Evolutionary conservation across 2,797 vertebrate genomes (phyloP), one percentile per base, ranked within the genome.

Genomic region (Mus caroli): DNA sequence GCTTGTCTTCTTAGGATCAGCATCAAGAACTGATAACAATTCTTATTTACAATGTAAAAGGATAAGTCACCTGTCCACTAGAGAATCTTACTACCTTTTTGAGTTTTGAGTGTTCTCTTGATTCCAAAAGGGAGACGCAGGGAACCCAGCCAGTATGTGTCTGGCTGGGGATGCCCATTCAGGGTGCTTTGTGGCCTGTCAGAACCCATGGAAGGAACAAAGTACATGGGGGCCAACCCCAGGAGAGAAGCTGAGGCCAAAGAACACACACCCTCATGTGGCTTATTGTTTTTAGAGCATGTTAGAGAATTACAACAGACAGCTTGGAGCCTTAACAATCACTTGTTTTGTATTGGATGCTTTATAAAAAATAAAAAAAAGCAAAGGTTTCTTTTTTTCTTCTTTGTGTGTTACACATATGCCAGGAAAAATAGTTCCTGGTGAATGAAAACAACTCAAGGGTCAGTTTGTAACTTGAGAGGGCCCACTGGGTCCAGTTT

Each of bases 341-440:
- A 1, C 94, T 97, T 96, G 97, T 97, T 97, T 97, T 97, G 96
- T 97, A 95, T 96, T 97, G 92, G 90, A 96, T 96, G 60, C 95
- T 98, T 69, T 34, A 77, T 86, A 85, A 91, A 97, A 94, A 96
- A 78, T 83, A 88, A 88, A 91, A 91, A 91, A 97, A 94, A 96
- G 91, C 91, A 93, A 92, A 94, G 87, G 84, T 40, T 88, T 92
- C 95, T 96, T 95, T 97, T 97, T 97, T 96, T 96, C 95, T 96
- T 84, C 88, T 94, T 95, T 96, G 92, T 95, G 75, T 97, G 96
- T 96, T 95, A 96, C 78, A 96, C 1, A 0, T 91, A 91, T 96
- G 97, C 97, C 97, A 98, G 97, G 93, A 97, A 97, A 96, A 98
- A 97, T 92, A 97, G 96, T 97, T 97, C 94, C 88, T 95, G 88